Conservation (phyloP, 2,888 invertebrate genomes). For the Cheilosia variabilis region DNA sequence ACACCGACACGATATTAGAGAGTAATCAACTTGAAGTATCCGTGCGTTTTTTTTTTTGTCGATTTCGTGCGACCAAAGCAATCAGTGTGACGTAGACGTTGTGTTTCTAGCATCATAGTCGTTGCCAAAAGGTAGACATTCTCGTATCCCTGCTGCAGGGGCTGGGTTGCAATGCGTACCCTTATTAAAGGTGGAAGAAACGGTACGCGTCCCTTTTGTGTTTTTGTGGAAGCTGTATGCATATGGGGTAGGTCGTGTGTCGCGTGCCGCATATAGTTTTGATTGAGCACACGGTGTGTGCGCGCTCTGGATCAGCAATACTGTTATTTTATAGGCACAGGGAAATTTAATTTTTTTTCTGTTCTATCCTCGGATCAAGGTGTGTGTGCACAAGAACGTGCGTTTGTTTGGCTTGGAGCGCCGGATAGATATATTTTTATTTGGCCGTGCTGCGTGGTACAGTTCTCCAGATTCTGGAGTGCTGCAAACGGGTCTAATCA, state of each 20-base stretch:
- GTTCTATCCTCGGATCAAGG: conserved; percentile 62
- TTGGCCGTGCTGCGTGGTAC: conserved; percentile 2
- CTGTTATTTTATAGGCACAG: conserved; percentile 62
- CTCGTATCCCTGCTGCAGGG: conserved; percentile 20
- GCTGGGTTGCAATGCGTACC: conserved; percentile 39
- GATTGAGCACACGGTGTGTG: conserved; percentile 70
- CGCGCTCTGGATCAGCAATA: conserved; percentile 61
- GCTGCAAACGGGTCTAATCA: conserved; percentile 40
- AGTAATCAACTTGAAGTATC: conserved; percentile 75
- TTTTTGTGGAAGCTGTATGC: conserved; percentile 47
- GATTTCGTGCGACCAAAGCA: conserved; percentile 44
- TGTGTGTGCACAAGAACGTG: conserved; percentile 70
- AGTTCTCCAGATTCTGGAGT: conserved; percentile 20
- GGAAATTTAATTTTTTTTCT: conserved; percentile 26
- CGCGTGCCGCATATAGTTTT: conserved; percentile 75
- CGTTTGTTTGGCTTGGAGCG: conserved; percentile 65
- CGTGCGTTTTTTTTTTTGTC: conserved; percentile 23
- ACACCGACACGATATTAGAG: conserved; percentile 75
- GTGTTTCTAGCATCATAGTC: conserved; percentile 5
- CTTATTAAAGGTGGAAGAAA: conserved; percentile 64
- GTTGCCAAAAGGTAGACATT: conserved; percentile 65
- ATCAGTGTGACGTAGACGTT: conserved; percentile 64
- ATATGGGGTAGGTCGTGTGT: conserved; percentile 74
- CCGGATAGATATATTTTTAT: conserved; percentile 38
- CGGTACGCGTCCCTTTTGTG: conserved; percentile 51